Base-by-base conservation (phyloP, 2,113 vertebrate genomes). In the Maccullochella peelii region DNA sequence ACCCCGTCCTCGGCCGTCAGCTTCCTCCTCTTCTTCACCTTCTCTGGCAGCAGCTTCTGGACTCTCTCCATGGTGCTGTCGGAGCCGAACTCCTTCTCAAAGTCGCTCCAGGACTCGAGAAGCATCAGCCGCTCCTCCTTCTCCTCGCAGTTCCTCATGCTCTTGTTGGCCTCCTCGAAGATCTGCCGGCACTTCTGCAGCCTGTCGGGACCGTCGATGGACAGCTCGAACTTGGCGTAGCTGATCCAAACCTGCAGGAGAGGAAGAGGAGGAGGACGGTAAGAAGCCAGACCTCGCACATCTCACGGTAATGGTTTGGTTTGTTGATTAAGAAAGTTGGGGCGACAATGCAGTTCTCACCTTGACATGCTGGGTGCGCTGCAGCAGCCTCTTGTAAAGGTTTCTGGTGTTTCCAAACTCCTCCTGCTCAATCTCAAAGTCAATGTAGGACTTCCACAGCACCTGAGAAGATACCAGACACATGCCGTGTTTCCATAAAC, bases 11-110 rank as follows among this genome's bases (percentile, higher is more conserved):
- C 98, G 0, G 98, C 95, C 4, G 98, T 98, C 61, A 99, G 94
- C 93, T 99, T 99, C 85, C 97, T 97, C 94, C 98, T 97, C 95
- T 99, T 99, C 96, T 99, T 99, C 85, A 99, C 98, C 81, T 98
- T 98, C 93, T 99, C 98, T 0, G 98, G 98, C 96, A 99, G 97
- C 62, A 99, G 97, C 85, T 98, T 97, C 20, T 91, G 89, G 25
- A 99, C 97, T 67, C 97, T 93, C 14, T 99, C 97, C 59, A 93
- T 94, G 33, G 94, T 95, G 73, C 80, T 16, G 0, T 92, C 89
- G 0, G 95, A 95, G 82, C 98, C 98, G 3, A 97, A 97, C 89
- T 99, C 97, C 3, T 94, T 95, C 91, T 99, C 98, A 11, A 97
- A 99, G 72, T 82, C 93, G 49, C 92, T 95, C 98, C 98, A 99